Evolutionary conservation across 2,113 vertebrate genomes (phyloP).

Genomic region (Dendropsophus ebraccatus): DNA sequence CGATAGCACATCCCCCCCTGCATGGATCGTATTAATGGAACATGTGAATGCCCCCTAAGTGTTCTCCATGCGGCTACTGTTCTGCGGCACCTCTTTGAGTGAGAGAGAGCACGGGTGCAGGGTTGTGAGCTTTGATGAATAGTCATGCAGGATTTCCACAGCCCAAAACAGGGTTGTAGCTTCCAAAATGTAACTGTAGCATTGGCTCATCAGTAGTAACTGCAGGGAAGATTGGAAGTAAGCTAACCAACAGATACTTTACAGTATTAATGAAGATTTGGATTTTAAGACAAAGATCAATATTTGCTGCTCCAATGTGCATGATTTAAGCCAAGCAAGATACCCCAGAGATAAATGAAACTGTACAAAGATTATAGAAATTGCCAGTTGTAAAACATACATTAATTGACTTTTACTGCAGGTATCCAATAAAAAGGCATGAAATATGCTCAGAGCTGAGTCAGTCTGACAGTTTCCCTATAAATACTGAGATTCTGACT

Average conservation of each 20-base stretch:
- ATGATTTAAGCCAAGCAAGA: neutral
- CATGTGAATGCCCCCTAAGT: too few relatives aligned
- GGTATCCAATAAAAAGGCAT: neutral
- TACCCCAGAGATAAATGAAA: neutral
- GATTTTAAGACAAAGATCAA: neutral
- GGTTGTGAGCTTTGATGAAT: neutral
- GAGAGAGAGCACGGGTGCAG: too few relatives aligned
- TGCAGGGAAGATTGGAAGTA: neutral
- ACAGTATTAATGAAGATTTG: neutral
- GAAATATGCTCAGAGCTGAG: neutral
- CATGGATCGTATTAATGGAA: too few relatives aligned
- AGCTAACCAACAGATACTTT: neutral
- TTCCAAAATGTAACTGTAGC: neutral
- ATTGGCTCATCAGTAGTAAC: neutral
- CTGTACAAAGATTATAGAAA: neutral
- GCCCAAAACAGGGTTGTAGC: too few relatives aligned
- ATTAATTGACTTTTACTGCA: neutral
- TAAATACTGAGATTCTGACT: neutral
- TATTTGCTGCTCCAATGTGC: neutral
- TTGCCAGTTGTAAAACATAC: neutral
- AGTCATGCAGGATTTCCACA: too few relatives aligned
- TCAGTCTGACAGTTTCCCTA: neutral
- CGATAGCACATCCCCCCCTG: too few relatives aligned
- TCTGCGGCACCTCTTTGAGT: neutral
- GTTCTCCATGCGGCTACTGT: too few relatives aligned